A percentile compares a stretch with the other conserved stretches of the same genome.
Evolutionary conservation across 2,797 vertebrate genomes (phyloP).

Genomic region (Peromyscus melanophrys): DNA sequence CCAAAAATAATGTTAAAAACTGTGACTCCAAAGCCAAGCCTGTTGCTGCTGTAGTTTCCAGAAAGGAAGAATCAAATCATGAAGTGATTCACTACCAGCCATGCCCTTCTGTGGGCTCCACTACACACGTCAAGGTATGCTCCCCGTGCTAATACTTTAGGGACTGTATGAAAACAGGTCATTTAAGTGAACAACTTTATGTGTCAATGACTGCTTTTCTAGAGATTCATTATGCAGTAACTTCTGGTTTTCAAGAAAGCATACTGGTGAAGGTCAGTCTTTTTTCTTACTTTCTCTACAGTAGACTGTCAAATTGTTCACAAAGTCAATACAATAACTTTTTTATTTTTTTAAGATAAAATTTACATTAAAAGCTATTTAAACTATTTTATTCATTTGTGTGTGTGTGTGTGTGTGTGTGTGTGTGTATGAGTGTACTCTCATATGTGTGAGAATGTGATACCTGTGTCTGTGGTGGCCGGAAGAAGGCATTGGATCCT

Average conservation of each 20-base stretch:
- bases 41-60: conserved; percentile 80
- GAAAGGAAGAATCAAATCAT: conserved; percentile 79
- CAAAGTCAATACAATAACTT: conserved; percentile 64
- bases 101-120: conserved; percentile 82
- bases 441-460: background rate
- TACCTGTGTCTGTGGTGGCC: background rate
- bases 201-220: conserved; percentile 52
- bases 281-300: conserved; percentile 38
- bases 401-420: background rate
- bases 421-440: background rate
- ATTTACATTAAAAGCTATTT: conserved; percentile 35
- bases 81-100: conserved; percentile 63
- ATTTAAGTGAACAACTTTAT: background rate
- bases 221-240: background rate
- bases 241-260: conserved; percentile 29
- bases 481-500: background rate
- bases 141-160: background rate
- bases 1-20: conserved; percentile 93
- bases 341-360: conserved; percentile 14
- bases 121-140: conserved; percentile 90
- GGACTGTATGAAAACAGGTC: background rate
- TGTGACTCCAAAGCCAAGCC: conserved; percentile 86
- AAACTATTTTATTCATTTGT: background rate
- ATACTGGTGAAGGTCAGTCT: background rate
- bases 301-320: conserved; percentile 14